Percentiles rank a stretch among this genome's conserved stretches.
Evolutionary conservation across 2,113 vertebrate species (phyloP).

Genomic region (Astur gentilis): DNA sequence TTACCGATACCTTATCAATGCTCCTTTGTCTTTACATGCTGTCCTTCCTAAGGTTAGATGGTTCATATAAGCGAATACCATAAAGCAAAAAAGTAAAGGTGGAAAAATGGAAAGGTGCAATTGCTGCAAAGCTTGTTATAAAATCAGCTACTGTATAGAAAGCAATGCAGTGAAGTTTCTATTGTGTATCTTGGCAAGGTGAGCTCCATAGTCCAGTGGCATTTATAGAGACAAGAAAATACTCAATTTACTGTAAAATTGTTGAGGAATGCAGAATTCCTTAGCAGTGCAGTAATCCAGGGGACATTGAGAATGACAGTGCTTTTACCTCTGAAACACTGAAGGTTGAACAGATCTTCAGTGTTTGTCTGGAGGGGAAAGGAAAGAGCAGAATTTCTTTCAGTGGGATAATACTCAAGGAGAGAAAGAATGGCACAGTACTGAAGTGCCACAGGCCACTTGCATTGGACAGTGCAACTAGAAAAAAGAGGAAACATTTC

Average conservation of each 20-base stretch:
- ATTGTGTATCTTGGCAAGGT: background rate
- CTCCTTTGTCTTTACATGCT: background rate
- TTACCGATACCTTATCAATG: background rate
- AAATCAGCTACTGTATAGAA: background rate
- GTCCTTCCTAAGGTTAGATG: background rate
- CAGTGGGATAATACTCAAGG: background rate
- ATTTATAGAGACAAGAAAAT: background rate
- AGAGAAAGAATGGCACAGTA: background rate
- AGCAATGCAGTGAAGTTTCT: background rate
- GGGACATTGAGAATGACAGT: background rate
- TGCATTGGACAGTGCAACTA: background rate
- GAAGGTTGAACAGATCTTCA: background rate
- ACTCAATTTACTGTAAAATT: background rate
- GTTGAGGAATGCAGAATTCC: background rate
- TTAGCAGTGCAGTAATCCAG: background rate
- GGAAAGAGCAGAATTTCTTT: background rate
- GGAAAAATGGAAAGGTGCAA: background rate
- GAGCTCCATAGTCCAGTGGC: background rate
- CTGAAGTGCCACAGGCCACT: background rate
- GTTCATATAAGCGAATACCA: background rate
- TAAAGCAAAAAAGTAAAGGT: background rate
- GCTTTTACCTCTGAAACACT: background rate
- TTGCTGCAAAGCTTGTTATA: background rate
- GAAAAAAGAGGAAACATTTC: background rate
- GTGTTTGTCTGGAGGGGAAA: background rate